Conservation (phyloP, 2,113 vertebrate genomes). For the Pedetes capensis region DNA sequence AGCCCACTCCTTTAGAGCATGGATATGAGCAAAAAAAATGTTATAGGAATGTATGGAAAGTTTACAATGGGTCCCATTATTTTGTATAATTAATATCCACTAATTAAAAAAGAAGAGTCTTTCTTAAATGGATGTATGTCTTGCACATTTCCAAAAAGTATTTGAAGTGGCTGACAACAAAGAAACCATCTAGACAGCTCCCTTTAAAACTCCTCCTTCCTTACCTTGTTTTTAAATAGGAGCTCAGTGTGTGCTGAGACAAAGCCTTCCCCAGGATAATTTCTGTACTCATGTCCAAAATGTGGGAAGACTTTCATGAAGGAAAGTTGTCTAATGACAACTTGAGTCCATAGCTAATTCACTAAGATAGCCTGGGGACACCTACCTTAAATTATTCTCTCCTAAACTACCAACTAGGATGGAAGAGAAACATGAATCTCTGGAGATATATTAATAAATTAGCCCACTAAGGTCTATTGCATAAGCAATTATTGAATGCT, state of each 20-base stretch:
- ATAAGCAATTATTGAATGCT: background rate
- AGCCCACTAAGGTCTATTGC: background rate
- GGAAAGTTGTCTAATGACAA: background rate
- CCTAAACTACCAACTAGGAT: background rate
- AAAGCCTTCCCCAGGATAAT: background rate
- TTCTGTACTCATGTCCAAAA: background rate
- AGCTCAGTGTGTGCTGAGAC: background rate
- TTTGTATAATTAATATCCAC: background rate
- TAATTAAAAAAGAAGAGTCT: background rate
- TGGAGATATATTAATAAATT: slow-evolving; percentile 7
- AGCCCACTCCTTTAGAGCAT: background rate
- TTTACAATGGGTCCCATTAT: background rate
- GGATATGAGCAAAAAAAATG: background rate
- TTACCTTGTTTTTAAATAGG: background rate
- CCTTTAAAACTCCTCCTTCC: background rate
- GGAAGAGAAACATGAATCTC: background rate
- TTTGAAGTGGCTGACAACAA: background rate
- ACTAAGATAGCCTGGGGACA: background rate
- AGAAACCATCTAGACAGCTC: background rate
- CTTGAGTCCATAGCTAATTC: background rate
- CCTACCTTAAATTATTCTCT: background rate
- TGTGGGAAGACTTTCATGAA: background rate
- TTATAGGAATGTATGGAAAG: background rate
- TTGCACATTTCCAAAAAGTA: background rate
- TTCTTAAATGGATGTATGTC: background rate